Evolutionary conservation across 2,797 vertebrate species (phyloP).

Genomic region (Sebastes nivosus): DNA sequence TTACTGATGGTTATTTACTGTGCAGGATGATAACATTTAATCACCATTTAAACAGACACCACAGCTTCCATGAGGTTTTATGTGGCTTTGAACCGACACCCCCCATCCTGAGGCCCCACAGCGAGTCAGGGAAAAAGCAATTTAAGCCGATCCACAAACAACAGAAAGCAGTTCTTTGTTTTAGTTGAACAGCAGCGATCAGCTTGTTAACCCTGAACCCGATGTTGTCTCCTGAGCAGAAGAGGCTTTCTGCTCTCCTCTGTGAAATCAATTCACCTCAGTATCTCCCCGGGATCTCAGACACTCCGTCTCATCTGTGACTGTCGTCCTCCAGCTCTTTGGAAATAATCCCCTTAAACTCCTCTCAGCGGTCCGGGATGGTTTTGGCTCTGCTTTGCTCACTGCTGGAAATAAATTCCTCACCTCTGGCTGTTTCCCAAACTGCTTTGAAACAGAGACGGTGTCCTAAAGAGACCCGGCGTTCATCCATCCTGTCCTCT

Average conservation of each 20-base stretch:
- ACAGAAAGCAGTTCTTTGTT: neutral
- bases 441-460: conserved; percentile 54
- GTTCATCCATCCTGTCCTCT: conserved; percentile 50
- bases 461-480: conserved; percentile 56
- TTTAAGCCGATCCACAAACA: neutral
- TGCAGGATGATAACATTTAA: neutral
- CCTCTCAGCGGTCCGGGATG: conserved; percentile 34
- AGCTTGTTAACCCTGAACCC: conserved; percentile 34
- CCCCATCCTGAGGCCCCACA: neutral
- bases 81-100: neutral
- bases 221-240: conserved; percentile 22
- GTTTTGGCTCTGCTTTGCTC: conserved; percentile 48
- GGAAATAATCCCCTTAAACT: conserved; percentile 66
- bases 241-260: conserved; percentile 15
- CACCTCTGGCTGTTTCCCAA: conserved; percentile 67
- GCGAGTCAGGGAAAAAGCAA: neutral
- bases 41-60: neutral
- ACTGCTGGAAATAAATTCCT: conserved; percentile 61
- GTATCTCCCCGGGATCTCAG: conserved; percentile 50
- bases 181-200: neutral
- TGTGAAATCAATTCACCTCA: conserved; percentile 41
- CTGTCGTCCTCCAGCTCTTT: conserved; percentile 57
- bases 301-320: conserved; percentile 22
- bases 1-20: neutral
- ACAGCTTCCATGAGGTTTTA: neutral